Base-by-base conservation (phyloP, 2,888 invertebrate genomes). In the Lepidonotus clava region DNA sequence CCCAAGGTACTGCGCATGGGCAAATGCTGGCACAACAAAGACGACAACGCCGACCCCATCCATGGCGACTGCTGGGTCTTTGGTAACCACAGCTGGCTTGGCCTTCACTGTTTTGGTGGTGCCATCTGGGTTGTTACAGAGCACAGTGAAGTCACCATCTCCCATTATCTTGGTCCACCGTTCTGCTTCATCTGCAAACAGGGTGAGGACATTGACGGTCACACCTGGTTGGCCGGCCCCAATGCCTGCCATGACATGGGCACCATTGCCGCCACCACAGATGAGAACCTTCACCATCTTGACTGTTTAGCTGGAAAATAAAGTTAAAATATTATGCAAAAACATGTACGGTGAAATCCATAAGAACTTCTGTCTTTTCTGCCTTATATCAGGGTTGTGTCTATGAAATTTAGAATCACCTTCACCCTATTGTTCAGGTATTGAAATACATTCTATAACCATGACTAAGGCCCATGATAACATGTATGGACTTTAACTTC, bases 181-280 rank as follows among this genome's bases (percentile, higher is more conserved):
- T 40, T 92, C 90, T 14, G 92, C 92, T 84, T 92, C 92, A 84
- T 92, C 92, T 0, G 89, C 87, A 83, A 89, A 92, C 66, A 92
- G 85, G 0, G 91, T 90, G 80, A 92, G 87, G 0, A 92, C 90
- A 34, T 91, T 87, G 21, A 90, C 91, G 32, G 91, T 90, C 11
- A 90, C 88, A 34, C 90, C 89, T 21, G 89, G 85, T 4, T 89
- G 87, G 40, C 89, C 80, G 2, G 92, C 83, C 0, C 91, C 90
- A 1, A 89, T 86, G 4, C 90, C 91, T 1, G 92, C 89, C 76
- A 91, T 77, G 38, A 91, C 91, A 76, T 92, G 92, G 18, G 92
- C 91, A 11, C 91, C 92, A 90, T 92, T 92, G 11, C 92, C 92
- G 21, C 92, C 92, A 14, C 92, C 92, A 85, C 92, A 91, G 14